Evolutionary conservation across 2,888 invertebrate genomes (phyloP).

Genomic region (Andricus curvator): DNA sequence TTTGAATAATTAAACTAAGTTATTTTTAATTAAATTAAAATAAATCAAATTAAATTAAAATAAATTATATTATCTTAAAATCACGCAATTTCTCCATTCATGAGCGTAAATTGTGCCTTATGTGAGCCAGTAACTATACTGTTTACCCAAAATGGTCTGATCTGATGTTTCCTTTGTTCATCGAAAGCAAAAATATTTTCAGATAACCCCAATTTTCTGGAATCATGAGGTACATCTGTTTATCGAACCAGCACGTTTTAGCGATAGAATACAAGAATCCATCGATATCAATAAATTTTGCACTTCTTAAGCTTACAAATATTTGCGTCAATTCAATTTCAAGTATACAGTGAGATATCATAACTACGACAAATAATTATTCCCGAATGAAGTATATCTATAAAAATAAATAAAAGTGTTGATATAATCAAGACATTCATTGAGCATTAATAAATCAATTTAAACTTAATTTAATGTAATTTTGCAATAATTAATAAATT

Average conservation of each 20-base stretch:
- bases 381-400: too few relatives aligned
- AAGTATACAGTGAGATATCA: neutral
- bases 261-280: neutral
- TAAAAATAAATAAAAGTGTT: too few relatives aligned
- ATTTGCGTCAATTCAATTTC: neutral
- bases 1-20: too few relatives aligned
- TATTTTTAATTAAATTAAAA: too few relatives aligned
- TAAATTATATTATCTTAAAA: too few relatives aligned
- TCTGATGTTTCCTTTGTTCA: neutral
- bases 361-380: neutral
- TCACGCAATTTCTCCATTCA: neutral
- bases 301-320: too few relatives aligned
- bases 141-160: neutral
- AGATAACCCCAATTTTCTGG: neutral
- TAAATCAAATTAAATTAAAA: too few relatives aligned
- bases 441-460: too few relatives aligned
- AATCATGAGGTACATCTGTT: neutral
- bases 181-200: neutral
- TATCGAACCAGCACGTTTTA: slow-evolving; percentile 7
- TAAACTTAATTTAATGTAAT: too few relatives aligned
- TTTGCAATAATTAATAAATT: too few relatives aligned
- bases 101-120: neutral
- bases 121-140: neutral
- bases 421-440: too few relatives aligned
- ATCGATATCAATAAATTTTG: neutral